These are phyloP conservation scores for Aulostomus chinensis DNA, from an alignment of 2,797 vertebrate genomes.

Conservation along the genomic window DNA sequence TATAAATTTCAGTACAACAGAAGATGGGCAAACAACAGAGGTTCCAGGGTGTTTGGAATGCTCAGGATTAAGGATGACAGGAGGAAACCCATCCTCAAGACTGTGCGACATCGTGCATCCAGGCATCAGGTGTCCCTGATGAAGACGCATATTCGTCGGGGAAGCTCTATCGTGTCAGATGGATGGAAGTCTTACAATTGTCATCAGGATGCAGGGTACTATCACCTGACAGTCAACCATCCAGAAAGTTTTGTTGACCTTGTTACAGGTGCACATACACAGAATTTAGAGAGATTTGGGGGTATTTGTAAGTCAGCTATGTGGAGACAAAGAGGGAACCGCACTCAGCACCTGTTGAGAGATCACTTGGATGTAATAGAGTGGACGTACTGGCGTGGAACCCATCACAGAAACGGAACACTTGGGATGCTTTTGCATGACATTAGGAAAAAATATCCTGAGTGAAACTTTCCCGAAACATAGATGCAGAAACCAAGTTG, in stretches of 20 bases:
- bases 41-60: constrained; percentile 13
- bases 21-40: constrained; percentile 9
- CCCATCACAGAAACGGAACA: constrained; percentile 18
- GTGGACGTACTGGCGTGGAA: constrained; percentile 32
- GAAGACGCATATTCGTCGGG: constrained; percentile 7
- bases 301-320: constrained; percentile 22
- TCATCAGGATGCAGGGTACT: constrained; percentile 28
- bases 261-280: constrained; percentile 28
- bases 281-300: constrained; percentile 26
- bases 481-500: not conserved
- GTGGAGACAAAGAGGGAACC: constrained; percentile 28
- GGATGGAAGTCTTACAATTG: constrained; percentile 6
- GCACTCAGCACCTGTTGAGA: constrained; percentile 18
- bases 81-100: constrained; percentile 1
- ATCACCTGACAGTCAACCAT: constrained; percentile 34
- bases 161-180: constrained; percentile 17
- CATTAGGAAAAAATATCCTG: constrained; percentile 17
- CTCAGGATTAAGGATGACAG: constrained; percentile 13
- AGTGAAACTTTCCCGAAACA: constrained; percentile 3
- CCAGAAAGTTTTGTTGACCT: constrained; percentile 21
- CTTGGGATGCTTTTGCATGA: no score
- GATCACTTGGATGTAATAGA: constrained; percentile 32
- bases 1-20: constrained; percentile 25
- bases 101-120: not conserved
- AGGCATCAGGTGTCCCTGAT: constrained; percentile 8